Base-by-base conservation (phyloP, 2,888 invertebrate genomes). In the Campoplex nolae region DNA sequence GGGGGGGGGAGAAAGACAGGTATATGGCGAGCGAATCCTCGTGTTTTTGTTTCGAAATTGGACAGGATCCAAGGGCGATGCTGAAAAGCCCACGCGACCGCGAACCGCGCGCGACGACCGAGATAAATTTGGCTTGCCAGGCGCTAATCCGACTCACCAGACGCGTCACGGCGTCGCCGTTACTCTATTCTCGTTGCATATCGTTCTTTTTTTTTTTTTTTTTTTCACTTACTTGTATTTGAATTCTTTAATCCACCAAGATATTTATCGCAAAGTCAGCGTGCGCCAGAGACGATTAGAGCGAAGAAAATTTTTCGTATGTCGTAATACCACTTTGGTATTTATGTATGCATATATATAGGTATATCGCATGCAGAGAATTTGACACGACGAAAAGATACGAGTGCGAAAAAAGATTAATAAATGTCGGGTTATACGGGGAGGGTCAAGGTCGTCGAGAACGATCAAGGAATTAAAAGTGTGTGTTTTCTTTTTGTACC, bases 71-170 rank as follows among this genome's bases (percentile, higher is more conserved):
- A 62, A 62, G 62, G 62, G 32, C 62, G 62, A 62, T 4, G 62
- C 16, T 62, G 32, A 62, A 38, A 38, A 32, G 58, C 58, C 32
- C 32, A 28, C 62, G 62, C 62, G 62, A 62, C 62, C 62, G 62
- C 62, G 62, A 62, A 62, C 62, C 62, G 28, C 62, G 28, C 62
- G 62, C 62, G 62, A 62, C 62, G 28, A 62, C 62, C 11, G 32
- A 32, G 62, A 32, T 62, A 62, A 62, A 62, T 62, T 62, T 62
- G 32, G 62, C 32, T 0, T 16, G 62, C 62, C 6, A 11, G 62
- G 62, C 62, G 32, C 62, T 16, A 62, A 62, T 32, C 28, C 62
- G 62, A 32, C 62, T 32, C 32, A 13, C 62, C 32, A 32, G 62
- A 62, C 32, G 62, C 62, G 58, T 58, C 58, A 13, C 38, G 38